Percentiles rank a stretch among this genome's conserved stretches.
Conservation (phyloP, 2,113 vertebrate species). For the Sinocyclocheilus rhinocerous region DNA sequence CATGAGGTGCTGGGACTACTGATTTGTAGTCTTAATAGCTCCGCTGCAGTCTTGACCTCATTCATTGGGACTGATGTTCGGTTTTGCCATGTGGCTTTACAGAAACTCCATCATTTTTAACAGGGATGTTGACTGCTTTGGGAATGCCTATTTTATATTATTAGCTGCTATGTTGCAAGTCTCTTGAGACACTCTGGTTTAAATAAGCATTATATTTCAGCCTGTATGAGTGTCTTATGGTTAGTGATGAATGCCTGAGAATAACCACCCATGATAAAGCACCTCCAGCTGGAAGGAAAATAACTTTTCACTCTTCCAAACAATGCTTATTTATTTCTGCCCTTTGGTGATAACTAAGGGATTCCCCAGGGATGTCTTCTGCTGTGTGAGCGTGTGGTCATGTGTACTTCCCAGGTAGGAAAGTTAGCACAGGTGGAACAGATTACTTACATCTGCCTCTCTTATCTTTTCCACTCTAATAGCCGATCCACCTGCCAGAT, state of each 20-base stretch:
- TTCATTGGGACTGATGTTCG: not conserved
- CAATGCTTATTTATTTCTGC: constrained; percentile 11
- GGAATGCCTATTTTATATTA: not conserved
- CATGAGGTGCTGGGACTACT: constrained; percentile 1
- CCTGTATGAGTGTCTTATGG: constrained; percentile 17
- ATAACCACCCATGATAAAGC: not conserved
- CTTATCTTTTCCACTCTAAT: constrained; percentile 35
- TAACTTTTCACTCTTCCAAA: not conserved
- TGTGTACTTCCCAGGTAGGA: constrained; percentile 29
- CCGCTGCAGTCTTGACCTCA: not conserved
- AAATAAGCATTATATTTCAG: constrained; percentile 19
- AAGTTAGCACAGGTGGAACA: constrained; percentile 48
- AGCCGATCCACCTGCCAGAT: constrained; percentile 34
- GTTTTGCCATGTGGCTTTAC: not conserved
- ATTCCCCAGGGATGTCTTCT: not conserved
- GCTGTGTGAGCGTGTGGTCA: constrained; percentile 3
- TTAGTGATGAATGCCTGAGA: constrained; percentile 28
- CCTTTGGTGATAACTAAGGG: not conserved
- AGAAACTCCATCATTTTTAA: constrained; percentile 18
- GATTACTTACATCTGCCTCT: constrained; percentile 43
- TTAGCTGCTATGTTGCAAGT: constrained; percentile 1
- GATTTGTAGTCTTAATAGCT: constrained; percentile 20
- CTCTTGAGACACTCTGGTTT: constrained; percentile 1
- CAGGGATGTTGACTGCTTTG: constrained; percentile 37
- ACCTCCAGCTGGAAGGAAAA: not conserved